Evolutionary conservation across 2,113 vertebrate genomes (phyloP).

Genomic region (Calidris pugnax): DNA sequence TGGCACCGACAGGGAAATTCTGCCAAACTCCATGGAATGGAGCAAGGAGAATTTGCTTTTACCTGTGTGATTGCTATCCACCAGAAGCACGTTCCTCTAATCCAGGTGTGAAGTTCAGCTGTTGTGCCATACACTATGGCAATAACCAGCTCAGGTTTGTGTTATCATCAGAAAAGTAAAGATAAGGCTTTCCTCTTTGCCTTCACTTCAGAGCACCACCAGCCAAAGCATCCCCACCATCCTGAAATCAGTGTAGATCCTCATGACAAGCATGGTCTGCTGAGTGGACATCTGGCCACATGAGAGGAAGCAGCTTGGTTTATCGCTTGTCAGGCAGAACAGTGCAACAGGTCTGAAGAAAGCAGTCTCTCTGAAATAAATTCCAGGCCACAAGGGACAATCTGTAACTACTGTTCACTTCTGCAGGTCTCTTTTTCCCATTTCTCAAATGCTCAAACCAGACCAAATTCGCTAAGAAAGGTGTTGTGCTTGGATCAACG

Average conservation of each 20-base stretch:
- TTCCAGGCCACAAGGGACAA: background rate
- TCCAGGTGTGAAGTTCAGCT: background rate
- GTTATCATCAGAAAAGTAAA: background rate
- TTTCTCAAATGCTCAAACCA: background rate
- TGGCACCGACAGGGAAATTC: background rate
- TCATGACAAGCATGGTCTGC: background rate
- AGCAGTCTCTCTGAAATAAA: background rate
- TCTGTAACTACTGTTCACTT: background rate
- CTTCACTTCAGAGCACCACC: background rate
- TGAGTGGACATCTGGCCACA: background rate
- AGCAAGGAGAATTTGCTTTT: background rate
- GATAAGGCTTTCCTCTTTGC: background rate
- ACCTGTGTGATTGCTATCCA: background rate
- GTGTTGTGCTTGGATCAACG: rapidly evolving
- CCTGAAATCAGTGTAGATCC: background rate
- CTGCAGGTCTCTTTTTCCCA: background rate
- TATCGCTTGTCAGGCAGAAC: background rate
- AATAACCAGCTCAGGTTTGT: background rate
- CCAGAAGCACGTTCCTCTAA: background rate
- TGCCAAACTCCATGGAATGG: background rate
- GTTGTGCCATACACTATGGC: background rate
- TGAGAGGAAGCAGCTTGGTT: background rate
- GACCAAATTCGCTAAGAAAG: background rate
- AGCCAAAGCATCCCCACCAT: background rate
- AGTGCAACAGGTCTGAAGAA: background rate